phyloP scores from a whole-genome alignment of 2,113 vertebrate genomes.

The Sardina pilchardus region DNA sequence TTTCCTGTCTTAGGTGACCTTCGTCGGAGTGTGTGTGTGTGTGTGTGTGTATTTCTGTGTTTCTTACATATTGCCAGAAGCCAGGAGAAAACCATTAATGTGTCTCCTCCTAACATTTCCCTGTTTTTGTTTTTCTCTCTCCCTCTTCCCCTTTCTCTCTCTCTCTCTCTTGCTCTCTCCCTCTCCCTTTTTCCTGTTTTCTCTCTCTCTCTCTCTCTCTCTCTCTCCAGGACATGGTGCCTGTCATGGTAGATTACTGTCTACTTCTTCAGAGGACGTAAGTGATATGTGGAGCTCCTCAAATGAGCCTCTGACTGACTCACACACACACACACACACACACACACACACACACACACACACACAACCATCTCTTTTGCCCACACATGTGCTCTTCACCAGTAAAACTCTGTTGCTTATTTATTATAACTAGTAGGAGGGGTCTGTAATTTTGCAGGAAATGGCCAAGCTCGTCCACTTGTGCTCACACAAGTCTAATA shows the following conservation, averaged over 20 bases:
- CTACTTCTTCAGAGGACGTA: conserved; percentile 88
- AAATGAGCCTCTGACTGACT: conserved; percentile 5
- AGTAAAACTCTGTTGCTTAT: not conserved
- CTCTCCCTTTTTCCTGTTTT: not conserved
- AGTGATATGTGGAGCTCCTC: conserved; percentile 61
- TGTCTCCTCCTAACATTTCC: not conserved
- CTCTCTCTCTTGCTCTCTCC: not conserved
- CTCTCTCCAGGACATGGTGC: conserved; percentile 82
- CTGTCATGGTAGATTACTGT: conserved; percentile 91
- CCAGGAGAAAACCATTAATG: not conserved
- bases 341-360: not conserved
- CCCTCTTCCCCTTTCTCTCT: not conserved
- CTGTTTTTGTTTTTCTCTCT: not conserved
- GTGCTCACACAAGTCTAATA: too few species aligned
- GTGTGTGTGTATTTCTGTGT: not conserved
- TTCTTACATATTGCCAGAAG: not conserved
- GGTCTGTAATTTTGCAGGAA: not conserved
- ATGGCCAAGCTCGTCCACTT: not conserved
- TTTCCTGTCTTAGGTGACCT: not conserved
- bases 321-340: not conserved
- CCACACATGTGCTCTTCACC: not conserved
- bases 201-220: conserved; percentile 32
- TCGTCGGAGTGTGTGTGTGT: not conserved
- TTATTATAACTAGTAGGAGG: not conserved
- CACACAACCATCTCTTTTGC: not conserved